These are phyloP conservation scores for Gasteruption jaculator DNA, from an alignment of 2,888 invertebrate species.

Conservation along the genomic window DNA sequence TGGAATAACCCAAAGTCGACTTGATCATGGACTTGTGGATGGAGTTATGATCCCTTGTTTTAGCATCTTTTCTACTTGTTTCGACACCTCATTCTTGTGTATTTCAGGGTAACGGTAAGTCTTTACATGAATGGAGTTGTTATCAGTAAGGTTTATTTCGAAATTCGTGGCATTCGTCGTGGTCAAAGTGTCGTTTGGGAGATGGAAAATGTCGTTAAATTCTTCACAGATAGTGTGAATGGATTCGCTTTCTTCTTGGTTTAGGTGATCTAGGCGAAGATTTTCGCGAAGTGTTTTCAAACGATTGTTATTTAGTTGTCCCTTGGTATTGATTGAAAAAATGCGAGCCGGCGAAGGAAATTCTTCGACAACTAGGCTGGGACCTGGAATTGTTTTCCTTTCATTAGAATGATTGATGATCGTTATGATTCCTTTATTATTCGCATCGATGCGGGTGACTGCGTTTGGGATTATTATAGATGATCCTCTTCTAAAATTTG, in stretches of 20 bases:
- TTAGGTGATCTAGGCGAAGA: constrained; percentile 19
- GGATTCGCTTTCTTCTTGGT: constrained; percentile 12
- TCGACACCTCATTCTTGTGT: too few relatives aligned
- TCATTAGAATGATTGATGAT: constrained; percentile 9
- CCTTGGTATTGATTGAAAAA: not conserved
- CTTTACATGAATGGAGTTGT: constrained; percentile 6
- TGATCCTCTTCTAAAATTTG: constrained; percentile 1
- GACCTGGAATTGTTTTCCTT: not conserved
- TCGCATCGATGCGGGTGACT: constrained; percentile 1
- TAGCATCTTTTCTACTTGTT: too few relatives aligned
- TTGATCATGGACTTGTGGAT: too few relatives aligned
- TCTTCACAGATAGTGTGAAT: constrained; percentile 10
- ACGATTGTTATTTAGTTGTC: constrained; percentile 4
- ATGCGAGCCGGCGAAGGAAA: not conserved
- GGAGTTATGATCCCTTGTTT: too few relatives aligned
- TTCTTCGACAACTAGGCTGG: not conserved
- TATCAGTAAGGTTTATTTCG: constrained; percentile 5
- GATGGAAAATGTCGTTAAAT: constrained; percentile 15
- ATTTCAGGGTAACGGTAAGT: too few relatives aligned
- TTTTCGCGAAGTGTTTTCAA: constrained; percentile 19
- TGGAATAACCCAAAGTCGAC: constrained; percentile 16
- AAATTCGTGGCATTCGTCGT: constrained; percentile 1
- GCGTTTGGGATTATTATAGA: constrained; percentile 10
- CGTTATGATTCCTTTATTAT: constrained; percentile 11
- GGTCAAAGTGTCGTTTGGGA: constrained; percentile 8